phyloP scores from a whole-genome alignment of 2,113 vertebrate genomes.

The Mugil cephalus region DNA sequence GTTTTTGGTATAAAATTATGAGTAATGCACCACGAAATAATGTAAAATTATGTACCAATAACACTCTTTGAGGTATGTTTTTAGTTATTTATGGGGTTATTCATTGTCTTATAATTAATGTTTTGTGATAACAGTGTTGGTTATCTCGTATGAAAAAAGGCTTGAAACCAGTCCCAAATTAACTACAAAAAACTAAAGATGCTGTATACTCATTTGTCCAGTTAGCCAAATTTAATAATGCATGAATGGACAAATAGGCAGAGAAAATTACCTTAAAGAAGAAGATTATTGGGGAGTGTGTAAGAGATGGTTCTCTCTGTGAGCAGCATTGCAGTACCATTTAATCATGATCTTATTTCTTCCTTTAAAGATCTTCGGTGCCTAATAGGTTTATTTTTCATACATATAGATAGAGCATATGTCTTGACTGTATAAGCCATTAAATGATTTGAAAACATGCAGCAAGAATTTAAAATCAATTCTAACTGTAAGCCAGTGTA shows the following conservation, averaged over 20 bases:
- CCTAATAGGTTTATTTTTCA: background rate
- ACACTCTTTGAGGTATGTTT: background rate
- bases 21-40: background rate
- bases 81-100: too few relatives aligned
- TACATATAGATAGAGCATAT: background rate
- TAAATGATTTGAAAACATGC: constrained; percentile 2
- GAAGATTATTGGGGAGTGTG: too few relatives aligned
- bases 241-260: too few relatives aligned
- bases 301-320: too few relatives aligned
- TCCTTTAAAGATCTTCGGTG: background rate
- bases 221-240: background rate
- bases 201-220: background rate
- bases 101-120: background rate
- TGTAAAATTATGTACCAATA: background rate
- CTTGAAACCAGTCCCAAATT: background rate
- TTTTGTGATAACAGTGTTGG: background rate
- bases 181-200: background rate
- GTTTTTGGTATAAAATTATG: background rate
- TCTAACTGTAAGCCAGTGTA: background rate
- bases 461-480: constrained; percentile 3
- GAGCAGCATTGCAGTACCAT: too few relatives aligned
- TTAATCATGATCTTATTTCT: too few relatives aligned
- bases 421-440: background rate
- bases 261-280: too few relatives aligned
- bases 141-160: background rate